Conservation (phyloP, 2,113 vertebrate genomes). For the Dasyurus viverrinus region DNA sequence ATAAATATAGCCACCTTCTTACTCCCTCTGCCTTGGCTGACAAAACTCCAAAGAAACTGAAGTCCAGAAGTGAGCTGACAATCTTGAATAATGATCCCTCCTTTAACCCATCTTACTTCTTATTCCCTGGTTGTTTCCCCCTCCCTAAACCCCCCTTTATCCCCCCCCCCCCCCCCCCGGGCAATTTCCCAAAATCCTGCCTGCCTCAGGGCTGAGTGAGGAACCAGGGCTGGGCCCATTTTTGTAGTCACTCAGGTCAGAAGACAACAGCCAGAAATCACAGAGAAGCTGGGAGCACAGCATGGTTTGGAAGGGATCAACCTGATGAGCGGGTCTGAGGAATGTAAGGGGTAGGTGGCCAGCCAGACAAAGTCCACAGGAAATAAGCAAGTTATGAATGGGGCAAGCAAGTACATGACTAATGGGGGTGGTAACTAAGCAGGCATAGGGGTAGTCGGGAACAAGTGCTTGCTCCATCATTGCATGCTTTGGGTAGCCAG, state of each 20-base stretch:
- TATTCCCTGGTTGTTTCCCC: no score
- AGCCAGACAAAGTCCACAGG: conserved; percentile 72
- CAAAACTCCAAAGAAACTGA: conserved; percentile 8
- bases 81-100: conserved; percentile 34
- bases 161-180: not conserved
- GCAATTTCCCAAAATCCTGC: conserved; percentile 40
- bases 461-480: conserved; percentile 66
- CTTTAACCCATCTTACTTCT: conserved; percentile 18
- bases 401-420: conserved; percentile 58
- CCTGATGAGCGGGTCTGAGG: conserved; percentile 61
- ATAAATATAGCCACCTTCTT: conserved; percentile 39
- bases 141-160: no score
- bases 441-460: conserved; percentile 52
- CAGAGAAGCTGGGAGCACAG: conserved; percentile 71
- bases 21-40: conserved; percentile 12
- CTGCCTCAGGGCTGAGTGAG: conserved; percentile 38
- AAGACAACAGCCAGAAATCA: conserved; percentile 72
- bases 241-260: conserved; percentile 57
- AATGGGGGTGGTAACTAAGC: conserved; percentile 61
- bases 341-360: conserved; percentile 61
- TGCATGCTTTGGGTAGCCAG: conserved; percentile 60
- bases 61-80: conserved; percentile 51
- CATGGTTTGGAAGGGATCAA: conserved; percentile 66
- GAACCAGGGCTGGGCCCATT: conserved; percentile 57
- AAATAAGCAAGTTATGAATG: conserved; percentile 62